phyloP scores from a whole-genome alignment of 2,113 vertebrate genomes.

The Rhodinocichla rosea region DNA sequence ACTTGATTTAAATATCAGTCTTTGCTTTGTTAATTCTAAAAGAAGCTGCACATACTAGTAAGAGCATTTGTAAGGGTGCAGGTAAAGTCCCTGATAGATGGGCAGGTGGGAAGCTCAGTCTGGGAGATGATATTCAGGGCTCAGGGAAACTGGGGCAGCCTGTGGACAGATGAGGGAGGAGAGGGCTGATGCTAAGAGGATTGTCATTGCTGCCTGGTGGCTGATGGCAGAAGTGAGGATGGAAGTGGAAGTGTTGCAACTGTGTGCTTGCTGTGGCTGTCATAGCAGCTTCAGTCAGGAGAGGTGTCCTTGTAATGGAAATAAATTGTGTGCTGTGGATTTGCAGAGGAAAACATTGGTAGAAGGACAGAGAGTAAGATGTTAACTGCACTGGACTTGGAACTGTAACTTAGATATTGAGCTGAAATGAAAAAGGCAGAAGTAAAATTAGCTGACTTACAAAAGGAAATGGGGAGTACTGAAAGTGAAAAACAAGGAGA shows the following conservation, averaged over 20 bases:
- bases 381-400: slow-evolving; percentile 8
- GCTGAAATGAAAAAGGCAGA: slow-evolving; percentile 18
- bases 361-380: background rate
- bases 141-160: background rate
- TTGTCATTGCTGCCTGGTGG: background rate
- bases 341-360: background rate
- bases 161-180: background rate
- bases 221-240: background rate
- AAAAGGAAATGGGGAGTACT: background rate
- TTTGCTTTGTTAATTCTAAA: background rate
- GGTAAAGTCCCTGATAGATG: background rate
- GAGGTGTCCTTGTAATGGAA: background rate
- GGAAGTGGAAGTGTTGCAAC: background rate
- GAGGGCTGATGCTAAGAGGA: background rate
- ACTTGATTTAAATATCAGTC: background rate
- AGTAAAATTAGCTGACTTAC: slow-evolving; percentile 57
- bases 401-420: slow-evolving; percentile 5
- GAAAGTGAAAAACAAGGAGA: slow-evolving; percentile 19
- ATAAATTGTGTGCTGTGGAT: background rate
- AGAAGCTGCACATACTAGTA: accelerated
- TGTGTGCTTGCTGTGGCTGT: background rate
- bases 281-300: background rate
- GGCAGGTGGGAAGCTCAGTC: background rate
- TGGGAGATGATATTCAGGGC: background rate
- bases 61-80: background rate